Conservation (phyloP, 2,797 vertebrate genomes). For the Neostethus bicornis region DNA sequence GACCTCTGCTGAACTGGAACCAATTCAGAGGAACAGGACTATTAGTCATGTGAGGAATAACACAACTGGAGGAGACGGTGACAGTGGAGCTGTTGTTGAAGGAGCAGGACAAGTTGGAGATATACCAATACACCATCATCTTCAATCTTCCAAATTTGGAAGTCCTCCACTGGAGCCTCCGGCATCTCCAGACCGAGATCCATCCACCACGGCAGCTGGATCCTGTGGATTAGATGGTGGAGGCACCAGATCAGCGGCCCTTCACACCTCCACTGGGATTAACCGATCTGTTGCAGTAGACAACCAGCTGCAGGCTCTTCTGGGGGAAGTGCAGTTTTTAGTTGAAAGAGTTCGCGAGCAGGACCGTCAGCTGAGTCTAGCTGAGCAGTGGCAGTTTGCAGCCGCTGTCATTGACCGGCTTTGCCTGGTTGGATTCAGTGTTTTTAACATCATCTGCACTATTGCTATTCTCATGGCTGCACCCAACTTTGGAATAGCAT, state of each 20-base stretch:
- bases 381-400: slow-evolving; percentile 86
- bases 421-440: slow-evolving; percentile 84
- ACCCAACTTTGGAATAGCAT: slow-evolving; percentile 84
- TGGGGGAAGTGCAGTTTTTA: slow-evolving; percentile 81
- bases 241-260: slow-evolving; percentile 29
- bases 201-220: slow-evolving; percentile 53
- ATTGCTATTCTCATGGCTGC: slow-evolving; percentile 87
- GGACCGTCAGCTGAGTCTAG: slow-evolving; percentile 76
- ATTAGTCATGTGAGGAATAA: slow-evolving; percentile 37
- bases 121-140: slow-evolving; percentile 68
- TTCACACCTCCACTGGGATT: slow-evolving; percentile 40
- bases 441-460: slow-evolving; percentile 87
- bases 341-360: slow-evolving; percentile 80
- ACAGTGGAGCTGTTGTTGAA: slow-evolving; percentile 28
- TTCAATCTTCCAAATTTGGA: slow-evolving; percentile 58
- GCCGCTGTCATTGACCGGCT: slow-evolving; percentile 84
- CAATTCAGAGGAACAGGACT: slow-evolving; percentile 56
- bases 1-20: slow-evolving; percentile 65
- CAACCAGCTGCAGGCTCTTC: slow-evolving; percentile 79
- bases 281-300: slow-evolving; percentile 60
- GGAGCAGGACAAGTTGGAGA: slow-evolving; percentile 49
- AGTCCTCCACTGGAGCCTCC: slow-evolving; percentile 59
- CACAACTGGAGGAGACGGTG: slow-evolving; percentile 55
- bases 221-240: slow-evolving; percentile 42
- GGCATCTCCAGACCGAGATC: slow-evolving; percentile 65